Percentiles rank a stretch among this genome's conserved stretches.
Conservation (phyloP, 2,888 invertebrate species). For the Pterostichus madidus region DNA sequence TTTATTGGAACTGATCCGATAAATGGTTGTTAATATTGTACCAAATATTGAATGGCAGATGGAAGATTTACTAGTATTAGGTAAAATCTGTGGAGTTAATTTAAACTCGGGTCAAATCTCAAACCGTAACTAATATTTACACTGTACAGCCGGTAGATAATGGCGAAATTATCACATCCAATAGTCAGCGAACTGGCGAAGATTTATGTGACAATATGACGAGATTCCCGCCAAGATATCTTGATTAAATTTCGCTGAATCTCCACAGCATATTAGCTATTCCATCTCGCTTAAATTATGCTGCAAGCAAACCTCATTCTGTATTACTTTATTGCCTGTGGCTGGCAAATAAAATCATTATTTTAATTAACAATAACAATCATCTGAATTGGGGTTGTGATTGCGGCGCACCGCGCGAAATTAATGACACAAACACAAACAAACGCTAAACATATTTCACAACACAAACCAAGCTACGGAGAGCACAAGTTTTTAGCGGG, state of each 20-base stretch:
- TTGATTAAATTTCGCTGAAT: conserved; percentile 29
- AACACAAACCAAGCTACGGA: neutral
- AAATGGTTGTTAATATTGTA: too few species aligned
- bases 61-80: conserved; percentile 18
- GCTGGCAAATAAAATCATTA: conserved; percentile 20
- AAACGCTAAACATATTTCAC: neutral
- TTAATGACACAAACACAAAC: neutral
- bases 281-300: neutral
- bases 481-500: neutral
- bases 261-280: conserved; percentile 1
- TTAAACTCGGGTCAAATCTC: conserved; percentile 25
- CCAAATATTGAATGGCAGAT: neutral
- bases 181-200: conserved; percentile 33
- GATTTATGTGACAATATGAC: conserved; percentile 55
- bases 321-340: too few species aligned
- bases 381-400: neutral
- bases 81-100: neutral
- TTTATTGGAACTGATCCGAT: too few species aligned
- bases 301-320: neutral
- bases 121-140: conserved; percentile 41
- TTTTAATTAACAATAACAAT: conserved; percentile 33
- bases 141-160: conserved; percentile 27
- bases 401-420: neutral
- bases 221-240: conserved; percentile 27
- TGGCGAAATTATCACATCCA: conserved; percentile 36